Evolutionary conservation across 2,113 vertebrate species (phyloP), one percentile per base, ranked within the genome.

Genomic region (Dasyprocta punctata): DNA sequence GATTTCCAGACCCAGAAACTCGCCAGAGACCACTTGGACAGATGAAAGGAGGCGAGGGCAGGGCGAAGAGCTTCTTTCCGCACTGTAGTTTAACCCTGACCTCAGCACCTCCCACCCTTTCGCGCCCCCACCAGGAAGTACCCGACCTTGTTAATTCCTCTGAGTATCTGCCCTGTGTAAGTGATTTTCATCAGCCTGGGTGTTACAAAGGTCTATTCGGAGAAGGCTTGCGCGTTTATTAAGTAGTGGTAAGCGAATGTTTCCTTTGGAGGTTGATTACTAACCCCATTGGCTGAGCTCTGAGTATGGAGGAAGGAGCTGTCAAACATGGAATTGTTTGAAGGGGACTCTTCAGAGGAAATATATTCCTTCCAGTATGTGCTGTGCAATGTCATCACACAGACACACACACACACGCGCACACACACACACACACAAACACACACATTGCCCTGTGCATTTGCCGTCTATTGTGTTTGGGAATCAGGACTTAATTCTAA

Each of bases 11-110:
- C 1, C 5, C 47, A 0, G 17, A 75, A 61, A 86, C 47, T 90
- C 90, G 60, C 81, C 36, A 36, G 93, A 89, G 97, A 92, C 92
- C 54, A 61, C 63, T 56, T 54, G 24, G 49, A 8, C 5, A 71
- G 88, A 80, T 73, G 87, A 87, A 95, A 67, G 90, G 30, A 73
- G 75, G 67, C 36, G 65, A 73, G 22, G 52, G 63, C 78, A 20
- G 41, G 67, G 54, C n/a, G 78, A 73, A 47, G 60, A 54, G 77
- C 60, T 92, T 81, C 89, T 16, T 86, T 90, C 63, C 33, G 2
- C 86, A 77, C 82, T 44, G 94, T 89, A 83, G 33, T 92, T 97
- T 96, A 97, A 95, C 93, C 92, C 95, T 95, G 97, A 97, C 97
- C 95, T 97, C 85, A 14, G 78, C 90, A 93, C 96, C 97, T 97